Evolutionary conservation across 2,113 vertebrate genomes (phyloP).

Genomic region (Lethenteron reissneri): DNA sequence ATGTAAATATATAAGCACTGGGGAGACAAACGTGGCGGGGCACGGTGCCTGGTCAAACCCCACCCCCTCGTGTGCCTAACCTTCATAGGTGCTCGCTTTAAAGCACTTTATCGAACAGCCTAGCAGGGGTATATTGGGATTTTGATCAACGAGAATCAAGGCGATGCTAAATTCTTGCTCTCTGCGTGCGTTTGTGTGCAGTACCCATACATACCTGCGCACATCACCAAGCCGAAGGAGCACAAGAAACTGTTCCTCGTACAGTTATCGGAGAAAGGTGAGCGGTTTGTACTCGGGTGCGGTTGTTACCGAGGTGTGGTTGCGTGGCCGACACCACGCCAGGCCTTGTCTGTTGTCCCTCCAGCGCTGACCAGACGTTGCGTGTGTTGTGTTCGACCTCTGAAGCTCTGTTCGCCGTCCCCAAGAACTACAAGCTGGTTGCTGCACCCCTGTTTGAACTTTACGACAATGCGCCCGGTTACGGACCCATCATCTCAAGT

Average conservation of each 20-base stretch:
- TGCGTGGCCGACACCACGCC: neutral
- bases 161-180: no score
- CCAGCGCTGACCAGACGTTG: neutral
- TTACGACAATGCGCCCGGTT: slow-evolving; percentile 3
- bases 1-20: no score
- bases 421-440: slow-evolving; percentile 5
- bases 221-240: slow-evolving; percentile 6
- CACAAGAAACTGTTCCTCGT: slow-evolving; percentile 1
- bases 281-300: neutral
- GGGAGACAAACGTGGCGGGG: no score
- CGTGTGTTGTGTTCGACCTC: neutral
- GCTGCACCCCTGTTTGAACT: slow-evolving; percentile 1
- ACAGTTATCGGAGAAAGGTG: slow-evolving; percentile 2
- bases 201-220: slow-evolving; percentile 3
- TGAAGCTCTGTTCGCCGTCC: neutral
- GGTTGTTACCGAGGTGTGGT: neutral
- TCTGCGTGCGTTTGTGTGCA: neutral
- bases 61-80: no score
- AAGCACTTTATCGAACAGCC: no score
- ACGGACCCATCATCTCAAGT: slow-evolving; percentile 3
- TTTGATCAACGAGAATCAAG: no score
- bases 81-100: no score
- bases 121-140: no score
- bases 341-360: no score
- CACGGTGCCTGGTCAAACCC: no score